phyloP scores from a whole-genome alignment of 2,113 vertebrate genomes.

The Quiscalus mexicanus region DNA sequence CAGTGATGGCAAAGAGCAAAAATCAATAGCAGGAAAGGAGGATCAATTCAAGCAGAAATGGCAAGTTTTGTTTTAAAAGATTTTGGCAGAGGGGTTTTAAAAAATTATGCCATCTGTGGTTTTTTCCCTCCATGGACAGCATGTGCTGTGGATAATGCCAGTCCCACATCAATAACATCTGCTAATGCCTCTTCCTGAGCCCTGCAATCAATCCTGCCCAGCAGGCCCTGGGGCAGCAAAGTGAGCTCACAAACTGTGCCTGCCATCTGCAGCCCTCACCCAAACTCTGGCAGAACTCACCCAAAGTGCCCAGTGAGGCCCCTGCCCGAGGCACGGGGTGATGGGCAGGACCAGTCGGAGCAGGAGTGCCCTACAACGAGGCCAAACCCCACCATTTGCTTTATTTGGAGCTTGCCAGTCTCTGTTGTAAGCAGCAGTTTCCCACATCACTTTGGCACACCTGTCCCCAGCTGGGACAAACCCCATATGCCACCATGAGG shows the following conservation, averaged over 20 bases:
- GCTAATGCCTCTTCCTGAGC: slow-evolving; percentile 15
- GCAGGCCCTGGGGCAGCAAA: background rate
- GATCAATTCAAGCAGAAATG: slow-evolving; percentile 12
- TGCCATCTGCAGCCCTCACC: slow-evolving; percentile 18
- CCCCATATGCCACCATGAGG: rapidly evolving
- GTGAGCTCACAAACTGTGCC: background rate
- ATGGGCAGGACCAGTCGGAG: rapidly evolving
- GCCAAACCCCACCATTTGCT: background rate
- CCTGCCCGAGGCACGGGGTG: background rate
- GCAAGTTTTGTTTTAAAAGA: slow-evolving; percentile 37
- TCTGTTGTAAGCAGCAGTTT: background rate
- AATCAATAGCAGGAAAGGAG: background rate
- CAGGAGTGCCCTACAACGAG: background rate
- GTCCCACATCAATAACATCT: slow-evolving; percentile 55
- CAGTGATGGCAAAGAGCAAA: background rate
- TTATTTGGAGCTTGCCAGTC: background rate
- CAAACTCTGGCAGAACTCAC: background rate
- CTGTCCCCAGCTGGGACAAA: background rate
- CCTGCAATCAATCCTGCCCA: slow-evolving; percentile 48
- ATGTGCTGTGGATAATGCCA: background rate
- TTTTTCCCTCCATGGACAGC: background rate
- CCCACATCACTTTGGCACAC: background rate
- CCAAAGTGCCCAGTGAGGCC: rapidly evolving
- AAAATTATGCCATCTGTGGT: slow-evolving; percentile 13
- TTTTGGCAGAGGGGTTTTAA: background rate